Base-by-base conservation (phyloP, 2,113 vertebrate species). In the Notothenia coriiceps region DNA sequence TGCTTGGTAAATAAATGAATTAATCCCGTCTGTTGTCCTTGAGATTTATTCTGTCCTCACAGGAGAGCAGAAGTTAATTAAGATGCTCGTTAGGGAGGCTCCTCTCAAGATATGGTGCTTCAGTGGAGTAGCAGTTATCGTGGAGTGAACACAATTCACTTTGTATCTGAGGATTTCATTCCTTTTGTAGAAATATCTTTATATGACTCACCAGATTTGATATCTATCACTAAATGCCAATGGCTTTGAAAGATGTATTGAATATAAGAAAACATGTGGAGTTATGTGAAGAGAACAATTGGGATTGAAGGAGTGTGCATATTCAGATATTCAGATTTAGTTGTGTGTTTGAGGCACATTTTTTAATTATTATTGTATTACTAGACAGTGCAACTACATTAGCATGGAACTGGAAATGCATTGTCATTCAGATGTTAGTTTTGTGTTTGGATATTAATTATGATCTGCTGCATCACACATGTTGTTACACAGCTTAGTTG, bases 21-120 rank as follows among this genome's bases (percentile, higher is more conserved):
- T 87, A 93, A 93, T 93, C 81, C 79, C 18, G 52, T 80, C 77
- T 85, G 88, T 91, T 91, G 93, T 94, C 92, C 92, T 92, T 91
- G 86, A 90, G 89, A 88, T 91, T 88, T 86, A 86, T 89, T 90
- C 88, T 85, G 88, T 86, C 85, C 87, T 92, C 85, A 56, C 63
- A 72, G 81, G 84, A 92, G 86, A 91, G 80, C 35, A 75, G 82
- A 88, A 92, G 85, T 88, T 91, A 92, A 94, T 93, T 92, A 92
- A 90, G 89, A 84, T 88, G 75, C 75, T 84, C 49, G 64, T 76
- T 80, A 91, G 74, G 86, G 79, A 84, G 14, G 63, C 80, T 57
- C 22, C 83, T 87, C 85, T 76, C 70, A 74, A 85, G 80, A 83
- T 62, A 59, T 63, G 60, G 66, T 52, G 76, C 40, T 74, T 14